Conservation (phyloP, 2,797 vertebrate genomes). For the Loris lydekkerianus region DNA sequence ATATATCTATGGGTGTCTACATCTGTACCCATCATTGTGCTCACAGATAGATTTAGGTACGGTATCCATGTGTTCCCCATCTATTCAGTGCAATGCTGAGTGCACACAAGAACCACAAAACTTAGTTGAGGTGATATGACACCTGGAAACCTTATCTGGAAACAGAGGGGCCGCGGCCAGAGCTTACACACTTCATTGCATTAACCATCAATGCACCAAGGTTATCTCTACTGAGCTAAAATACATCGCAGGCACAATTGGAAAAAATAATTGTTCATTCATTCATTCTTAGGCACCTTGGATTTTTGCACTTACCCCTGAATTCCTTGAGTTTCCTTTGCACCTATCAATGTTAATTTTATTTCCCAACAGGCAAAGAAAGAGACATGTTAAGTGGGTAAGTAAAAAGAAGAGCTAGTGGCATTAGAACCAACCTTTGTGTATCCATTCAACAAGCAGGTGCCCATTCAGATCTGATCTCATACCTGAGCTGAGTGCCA, state of each 20-base stretch:
- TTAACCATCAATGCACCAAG: background rate
- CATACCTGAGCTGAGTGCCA: fast-evolving
- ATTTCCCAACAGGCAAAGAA: slow-evolving; percentile 9
- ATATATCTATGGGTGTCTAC: background rate
- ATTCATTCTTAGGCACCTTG: background rate
- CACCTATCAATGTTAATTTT: background rate
- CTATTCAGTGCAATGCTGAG: background rate
- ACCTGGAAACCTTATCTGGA: background rate
- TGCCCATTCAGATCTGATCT: too few relatives aligned
- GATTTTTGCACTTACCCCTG: background rate
- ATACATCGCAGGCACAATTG: background rate
- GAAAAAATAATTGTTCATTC: background rate
- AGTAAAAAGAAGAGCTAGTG: background rate
- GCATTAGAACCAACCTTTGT: background rate
- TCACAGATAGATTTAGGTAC: background rate
- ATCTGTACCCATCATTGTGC: background rate
- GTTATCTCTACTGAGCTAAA: background rate
- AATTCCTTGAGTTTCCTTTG: background rate
- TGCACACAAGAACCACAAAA: background rate
- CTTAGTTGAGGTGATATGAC: background rate
- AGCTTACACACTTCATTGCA: background rate
- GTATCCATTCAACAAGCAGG: background rate
- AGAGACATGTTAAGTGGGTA: background rate
- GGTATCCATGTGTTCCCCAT: background rate
- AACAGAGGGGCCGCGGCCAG: background rate